Base-by-base conservation (phyloP, 2,888 invertebrate genomes). In the Leptogaster cylindrica region DNA sequence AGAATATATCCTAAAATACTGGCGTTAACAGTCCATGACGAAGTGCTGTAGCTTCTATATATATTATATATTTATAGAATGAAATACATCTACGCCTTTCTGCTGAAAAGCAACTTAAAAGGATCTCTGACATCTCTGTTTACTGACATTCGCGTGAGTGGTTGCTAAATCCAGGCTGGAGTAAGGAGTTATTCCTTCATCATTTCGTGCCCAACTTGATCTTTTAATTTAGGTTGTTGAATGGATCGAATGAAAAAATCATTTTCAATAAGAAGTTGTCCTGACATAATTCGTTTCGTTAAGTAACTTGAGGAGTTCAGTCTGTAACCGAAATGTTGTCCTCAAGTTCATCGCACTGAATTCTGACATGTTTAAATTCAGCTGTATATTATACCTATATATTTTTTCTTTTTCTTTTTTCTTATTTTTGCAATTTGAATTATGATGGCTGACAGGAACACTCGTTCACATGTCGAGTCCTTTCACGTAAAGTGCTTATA, bases 321-420 rank as follows among this genome's bases (percentile, higher is more conserved):
- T 41, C 14, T 41, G 6, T 7, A 41, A 10, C 3, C n/a, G 39
- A 39, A 4, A 4, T 39, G 3, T 3, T 3, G 14, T 39, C n/a
- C n/a, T 39, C 7, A 31, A 10, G 31, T 31, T 31, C 7, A 8
- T 31, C 16, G 5, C 10, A 31, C 16, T 14, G 41, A 16, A 41
- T 41, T 41, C 41, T 18, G 14, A 41, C 14, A 41, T 41, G 41
- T 41, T 41, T 41, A 41, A 41, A 41, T 41, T 41, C 14, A 41
- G 41, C 41, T 14, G 18, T n/a, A n/a, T n/a, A n/a, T n/a, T n/a
- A n/a, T n/a, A n/a, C n/a, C n/a, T n/a, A n/a, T n/a, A n/a, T n/a
- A n/a, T n/a, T n/a, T n/a, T n/a, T n/a, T n/a, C n/a, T n/a, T n/a
- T n/a, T n/a, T n/a, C n/a, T n/a, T n/a, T n/a, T n/a, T n/a, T n/a